Evolutionary conservation across 2,888 invertebrate species (phyloP), one percentile per base, ranked within the genome.

Genomic region (Proisotoma minuta): DNA sequence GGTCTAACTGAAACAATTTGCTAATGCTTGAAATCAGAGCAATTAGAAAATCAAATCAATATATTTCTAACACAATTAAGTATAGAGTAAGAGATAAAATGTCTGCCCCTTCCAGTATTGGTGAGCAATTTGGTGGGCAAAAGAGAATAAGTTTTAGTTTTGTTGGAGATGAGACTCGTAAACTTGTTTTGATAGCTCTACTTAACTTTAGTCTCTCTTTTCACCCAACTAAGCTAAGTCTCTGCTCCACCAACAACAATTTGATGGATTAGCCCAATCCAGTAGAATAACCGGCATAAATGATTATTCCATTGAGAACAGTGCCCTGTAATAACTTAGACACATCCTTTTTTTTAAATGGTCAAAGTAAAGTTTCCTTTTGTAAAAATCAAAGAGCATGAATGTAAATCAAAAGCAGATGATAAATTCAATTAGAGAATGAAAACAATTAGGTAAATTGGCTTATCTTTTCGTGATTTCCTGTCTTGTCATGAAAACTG

Each of bases 71-170:
- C 43, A 43, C 43, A 56, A 56, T 56, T 56, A 56, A 56, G n/a
- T n/a, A n/a, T n/a, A n/a, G n/a, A n/a, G n/a, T n/a, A n/a, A 56
- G 56, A 56, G 56, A 56, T 56, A 56, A 56, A 56, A 40, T 40
- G 43, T 23, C 43, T 56, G n/a, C n/a, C n/a, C n/a, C n/a, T n/a
- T n/a, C n/a, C n/a, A n/a, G n/a, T n/a, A n/a, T n/a, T n/a, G n/a
- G n/a, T n/a, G n/a, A n/a, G n/a, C n/a, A n/a, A n/a, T n/a, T n/a
- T n/a, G n/a, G n/a, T n/a, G n/a, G n/a, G n/a, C n/a, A n/a, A n/a
- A n/a, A n/a, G n/a, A n/a, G n/a, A n/a, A n/a, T n/a, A n/a, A n/a
- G n/a, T n/a, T n/a, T n/a, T n/a, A n/a, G n/a, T n/a, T n/a, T n/a
- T n/a, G n/a, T n/a, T n/a, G n/a, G n/a, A n/a, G n/a, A 20, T 43